Conservation (phyloP, 2,797 vertebrate genomes). For the Phrynocephalus guinanensis region DNA sequence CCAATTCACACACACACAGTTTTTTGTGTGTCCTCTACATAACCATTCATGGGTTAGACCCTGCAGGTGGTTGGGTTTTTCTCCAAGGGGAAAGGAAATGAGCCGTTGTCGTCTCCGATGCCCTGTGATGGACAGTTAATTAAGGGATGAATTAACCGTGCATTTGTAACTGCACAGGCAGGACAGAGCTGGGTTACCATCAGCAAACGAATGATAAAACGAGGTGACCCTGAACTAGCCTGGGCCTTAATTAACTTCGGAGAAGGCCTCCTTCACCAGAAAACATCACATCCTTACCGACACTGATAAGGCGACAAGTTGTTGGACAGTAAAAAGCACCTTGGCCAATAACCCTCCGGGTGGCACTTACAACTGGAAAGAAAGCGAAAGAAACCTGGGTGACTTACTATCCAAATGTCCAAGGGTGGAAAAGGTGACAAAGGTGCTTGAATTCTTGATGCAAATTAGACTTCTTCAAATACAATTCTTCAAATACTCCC, state of each 20-base stretch:
- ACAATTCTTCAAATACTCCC: too few species aligned
- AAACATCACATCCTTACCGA: too few species aligned
- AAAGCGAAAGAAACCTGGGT: neutral
- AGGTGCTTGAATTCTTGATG: too few species aligned
- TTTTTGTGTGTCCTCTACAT: too few species aligned
- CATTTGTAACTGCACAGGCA: neutral
- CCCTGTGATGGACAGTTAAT: constrained; percentile 4
- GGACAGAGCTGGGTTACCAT: neutral
- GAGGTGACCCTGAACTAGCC: neutral
- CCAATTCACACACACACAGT: too few species aligned
- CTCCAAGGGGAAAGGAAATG: neutral
- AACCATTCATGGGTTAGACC: neutral
- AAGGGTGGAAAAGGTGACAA: neutral
- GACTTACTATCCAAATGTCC: neutral
- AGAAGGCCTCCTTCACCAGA: neutral
- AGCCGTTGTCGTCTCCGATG: neutral
- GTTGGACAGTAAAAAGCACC: neutral
- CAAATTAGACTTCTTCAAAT: too few species aligned
- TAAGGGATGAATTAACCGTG: constrained; percentile 9
- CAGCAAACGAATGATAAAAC: constrained; percentile 14
- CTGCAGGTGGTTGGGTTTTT: neutral
- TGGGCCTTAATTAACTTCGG: neutral
- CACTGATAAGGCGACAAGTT: too few species aligned
- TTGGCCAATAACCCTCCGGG: neutral
- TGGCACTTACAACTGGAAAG: too few species aligned